Conservation (phyloP, 2,797 vertebrate genomes). For the Podargus strigoides region DNA sequence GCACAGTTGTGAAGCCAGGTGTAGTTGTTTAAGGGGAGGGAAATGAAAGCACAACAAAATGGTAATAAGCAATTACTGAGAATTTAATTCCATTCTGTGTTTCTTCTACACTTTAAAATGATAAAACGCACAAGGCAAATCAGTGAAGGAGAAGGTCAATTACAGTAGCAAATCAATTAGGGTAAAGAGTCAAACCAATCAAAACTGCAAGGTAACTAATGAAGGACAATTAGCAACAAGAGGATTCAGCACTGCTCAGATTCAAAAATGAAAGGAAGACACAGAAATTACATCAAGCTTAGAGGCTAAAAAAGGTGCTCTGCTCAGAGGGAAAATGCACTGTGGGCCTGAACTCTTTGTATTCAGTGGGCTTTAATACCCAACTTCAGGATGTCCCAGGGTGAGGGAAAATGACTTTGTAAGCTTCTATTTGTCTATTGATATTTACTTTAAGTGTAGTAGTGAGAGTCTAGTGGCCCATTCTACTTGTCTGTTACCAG, state of each 20-base stretch:
- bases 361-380: not conserved
- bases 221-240: slow-evolving; percentile 59
- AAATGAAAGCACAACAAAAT: slow-evolving; percentile 13
- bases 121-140: slow-evolving; percentile 42
- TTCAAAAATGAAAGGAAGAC: not conserved
- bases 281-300: not conserved
- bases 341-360: not conserved
- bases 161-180: slow-evolving; percentile 63
- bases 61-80: slow-evolving; percentile 48
- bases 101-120: slow-evolving; percentile 43
- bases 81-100: slow-evolving; percentile 55
- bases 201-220: slow-evolving; percentile 58
- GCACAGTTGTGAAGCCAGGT: not conserved
- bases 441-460: not conserved
- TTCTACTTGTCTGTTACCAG: not conserved
- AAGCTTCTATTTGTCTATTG: not conserved
- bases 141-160: slow-evolving; percentile 58
- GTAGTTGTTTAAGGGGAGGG: not conserved
- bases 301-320: not conserved
- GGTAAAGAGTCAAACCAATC: slow-evolving; percentile 63
- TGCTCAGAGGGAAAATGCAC: not conserved
- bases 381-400: not conserved
- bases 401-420: not conserved
- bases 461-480: not conserved
- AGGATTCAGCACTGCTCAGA: not conserved